Evolutionary conservation across 37 sponge, comb jelly and placozoan genomes (phyloP), one percentile per base, ranked within the genome.

Genomic region (Bolinopsis microptera): DNA sequence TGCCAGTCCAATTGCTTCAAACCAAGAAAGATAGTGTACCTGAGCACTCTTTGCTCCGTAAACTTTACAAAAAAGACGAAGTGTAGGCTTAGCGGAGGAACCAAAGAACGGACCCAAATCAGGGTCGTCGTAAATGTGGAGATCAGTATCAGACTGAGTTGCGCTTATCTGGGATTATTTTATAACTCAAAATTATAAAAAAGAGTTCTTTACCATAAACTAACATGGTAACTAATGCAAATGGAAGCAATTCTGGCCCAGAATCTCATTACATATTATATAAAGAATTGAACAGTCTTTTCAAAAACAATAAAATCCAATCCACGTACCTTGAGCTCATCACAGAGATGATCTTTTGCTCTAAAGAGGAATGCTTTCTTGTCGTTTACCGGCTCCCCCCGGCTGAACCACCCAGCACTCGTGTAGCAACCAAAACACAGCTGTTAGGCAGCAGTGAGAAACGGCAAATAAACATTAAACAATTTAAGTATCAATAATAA

Each of bases 61-160:
- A 5, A 86, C 90, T 38, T 86, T 86, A n/a, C 90, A 86, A 38
- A 86, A 86, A 8, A 86, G 61, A 28, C 90, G 24, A 13, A 86
- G 90, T 0, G 90, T 33, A 27, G 90, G 90, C 0, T 23, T 38
- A 24, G 34, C 90, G 13, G 36, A 38, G 61, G 36, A 36, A 1
- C 90, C 90, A 86, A 86, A 86, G 90, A 40, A 86, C 0, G 90
- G 90, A 2, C 90, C 90, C 27, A 86, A 38, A 38, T 86, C 90
- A 86, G 90, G 90, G 61, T 86, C 90, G 31, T 86, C 90, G n/a
- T 38, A 41, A 38, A 86, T 86, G 61, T 86, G 90, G 25, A 41
- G 61, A 27, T 41, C 90, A 0, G 90, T 40, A 39, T 86, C 90
- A 3, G 41, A 39, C 35, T 86, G 90, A 5, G 61, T 41, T 16